Evolutionary conservation across 1,140 invertebrate genomes (phyloP), one percentile per base, ranked within the genome.

Genomic region (Trichoplusia ni): DNA sequence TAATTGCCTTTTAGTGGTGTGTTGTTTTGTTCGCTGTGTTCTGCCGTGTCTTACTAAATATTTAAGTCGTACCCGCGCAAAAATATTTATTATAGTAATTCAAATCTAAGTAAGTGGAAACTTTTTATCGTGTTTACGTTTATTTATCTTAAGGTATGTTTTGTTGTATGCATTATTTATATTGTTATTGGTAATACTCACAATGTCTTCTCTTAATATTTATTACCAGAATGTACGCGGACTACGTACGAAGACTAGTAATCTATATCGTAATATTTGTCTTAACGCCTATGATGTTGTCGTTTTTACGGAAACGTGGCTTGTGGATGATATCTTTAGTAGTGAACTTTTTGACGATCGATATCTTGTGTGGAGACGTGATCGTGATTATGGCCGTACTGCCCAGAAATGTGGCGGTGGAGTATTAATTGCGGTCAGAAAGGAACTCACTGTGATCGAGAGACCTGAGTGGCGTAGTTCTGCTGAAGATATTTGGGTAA

Each of bases 331-430:
- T 18, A 44, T 73, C 7, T 13, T 7, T 14, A 46, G 58, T 23
- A 25, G 33, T 6, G 69, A 69, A 56, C 1, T 69, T 7, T 67
- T 75, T 47, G 60, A 72, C 38, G 33, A 35, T 13, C 33, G 64
- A 2, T 72, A 69, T 59, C 19, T 67, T 3, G 73, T 71, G 2
- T 69, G 60, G 63, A 49, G 73, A 3, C 59, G 67, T 0, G 66
- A 75, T 23, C 27, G 66, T 0, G 35, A 69, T 35, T 66, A 66
- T 9, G 1, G 4, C 0, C 11, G 8, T 2, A 71, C 63, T 0
- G 37, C 40, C 6, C 66, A 75, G 31, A 27, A 35, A 1, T 31
- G 40, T 1, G 40, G 40, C 21, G 69, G 65, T 2, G 69, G 69
- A 1, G 61, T 71, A 1, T 40, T 64, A 2, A 19, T 58, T 13